Evolutionary conservation across 2,888 invertebrate species (phyloP).

Genomic region (Mythimna pallens): DNA sequence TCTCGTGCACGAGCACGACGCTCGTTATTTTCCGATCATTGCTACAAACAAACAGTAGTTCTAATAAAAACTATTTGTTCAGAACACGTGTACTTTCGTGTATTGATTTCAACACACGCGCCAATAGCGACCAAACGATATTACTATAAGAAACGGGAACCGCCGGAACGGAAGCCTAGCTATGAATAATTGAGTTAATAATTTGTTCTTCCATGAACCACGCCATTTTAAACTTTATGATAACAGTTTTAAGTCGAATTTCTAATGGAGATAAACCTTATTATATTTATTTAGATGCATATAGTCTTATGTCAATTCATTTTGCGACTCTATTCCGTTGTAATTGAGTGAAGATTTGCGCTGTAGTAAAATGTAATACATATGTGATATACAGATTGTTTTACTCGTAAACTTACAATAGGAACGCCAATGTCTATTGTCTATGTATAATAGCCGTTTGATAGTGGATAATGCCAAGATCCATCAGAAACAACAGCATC

Average conservation of each 20-base stretch:
- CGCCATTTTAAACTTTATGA: constrained; percentile 31
- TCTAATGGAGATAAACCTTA: neutral
- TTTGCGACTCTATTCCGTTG: constrained; percentile 18
- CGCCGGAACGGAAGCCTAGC: constrained; percentile 44
- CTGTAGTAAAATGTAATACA: constrained; percentile 4
- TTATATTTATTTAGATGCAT: constrained; percentile 29
- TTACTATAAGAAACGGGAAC: constrained; percentile 36
- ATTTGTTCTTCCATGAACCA: constrained; percentile 24
- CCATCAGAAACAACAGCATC: neutral
- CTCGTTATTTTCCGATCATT: constrained; percentile 8
- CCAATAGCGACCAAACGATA: constrained; percentile 35
- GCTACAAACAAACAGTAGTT: constrained; percentile 25
- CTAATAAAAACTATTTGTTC: constrained; percentile 34
- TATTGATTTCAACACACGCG: constrained; percentile 59
- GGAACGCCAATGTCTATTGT: constrained; percentile 14
- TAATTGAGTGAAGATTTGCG: constrained; percentile 10
- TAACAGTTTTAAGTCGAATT: constrained; percentile 10
- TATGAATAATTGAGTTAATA: constrained; percentile 63
- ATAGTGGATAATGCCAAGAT: constrained; percentile 10
- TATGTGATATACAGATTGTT: constrained; percentile 28
- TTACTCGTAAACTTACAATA: constrained; percentile 35
- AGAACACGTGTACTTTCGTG: constrained; percentile 39
- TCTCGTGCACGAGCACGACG: neutral
- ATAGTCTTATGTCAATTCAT: constrained; percentile 15
- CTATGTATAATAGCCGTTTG: constrained; percentile 1